Base-by-base conservation (phyloP, 2,113 vertebrate genomes). In the Ptilorrhoa leucosticta region DNA sequence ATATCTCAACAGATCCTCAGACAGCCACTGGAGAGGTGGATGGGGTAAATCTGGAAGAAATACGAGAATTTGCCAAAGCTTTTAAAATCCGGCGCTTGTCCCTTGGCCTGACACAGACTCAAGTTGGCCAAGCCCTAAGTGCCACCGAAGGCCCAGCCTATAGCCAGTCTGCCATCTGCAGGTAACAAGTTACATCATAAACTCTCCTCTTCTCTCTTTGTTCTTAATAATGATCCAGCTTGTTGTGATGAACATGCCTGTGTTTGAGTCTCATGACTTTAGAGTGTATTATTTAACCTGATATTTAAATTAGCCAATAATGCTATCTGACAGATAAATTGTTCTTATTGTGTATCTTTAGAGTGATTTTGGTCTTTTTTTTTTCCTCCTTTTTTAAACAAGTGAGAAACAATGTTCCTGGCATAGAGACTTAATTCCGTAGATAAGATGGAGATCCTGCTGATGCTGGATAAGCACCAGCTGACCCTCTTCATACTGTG, bases 101-200 rank as follows among this genome's bases (percentile, higher is more conserved):
- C 91, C 99, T 99, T 97, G 99, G 99, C 96, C 98, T 99, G 98
- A 99, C 99, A 18, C 99, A 99, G 98, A 99, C 99, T 89, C 99
- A 99, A 98, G 99, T 99, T 98, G 99, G 99, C 96, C 99, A 99
- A 98, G 99, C 99, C 28, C 99, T 99, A 87, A 99, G 99, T 83
- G 99, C 99, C 47, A 99, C 99, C 0, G 99, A 99, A 97, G 99
- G 99, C 63, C 99, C 99, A 63, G 99, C 99, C 19, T 99, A 99
- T 98, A 99, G 99, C 97, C 99, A 99, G 98, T 99, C 99, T 94
- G 99, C 99, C 98, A 99, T 99, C 98, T 99, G 99, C 99, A 99
- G 99, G 99, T 99, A 99, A 99, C 97, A 82, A 85, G 87, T 40
- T 83, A 94, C 89, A 78, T 93, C 94, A 94, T 97, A 89, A 96